Evolutionary conservation across 2,113 vertebrate genomes (phyloP).

Genomic region (Petromus typicus): DNA sequence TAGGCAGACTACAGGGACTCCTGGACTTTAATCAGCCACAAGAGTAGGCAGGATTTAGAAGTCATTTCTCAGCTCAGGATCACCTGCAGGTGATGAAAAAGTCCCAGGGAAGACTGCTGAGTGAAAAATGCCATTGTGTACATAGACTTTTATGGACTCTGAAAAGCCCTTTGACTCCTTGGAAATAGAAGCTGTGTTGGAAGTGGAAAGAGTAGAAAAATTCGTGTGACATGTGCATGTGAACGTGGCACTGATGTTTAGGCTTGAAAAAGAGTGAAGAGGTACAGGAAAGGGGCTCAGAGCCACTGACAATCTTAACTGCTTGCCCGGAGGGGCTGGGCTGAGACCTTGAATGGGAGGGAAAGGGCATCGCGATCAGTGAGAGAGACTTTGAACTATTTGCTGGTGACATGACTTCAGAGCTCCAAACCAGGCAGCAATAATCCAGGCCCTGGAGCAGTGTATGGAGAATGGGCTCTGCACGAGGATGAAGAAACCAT

Average conservation of each 20-base stretch:
- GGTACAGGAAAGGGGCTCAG: conserved; percentile 66
- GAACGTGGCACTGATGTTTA: conserved; percentile 78
- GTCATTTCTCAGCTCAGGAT: conserved; percentile 85
- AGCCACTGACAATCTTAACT: conserved; percentile 80
- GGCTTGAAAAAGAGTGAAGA: conserved; percentile 79
- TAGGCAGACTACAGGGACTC: conserved; percentile 85
- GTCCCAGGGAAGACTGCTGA: conserved; percentile 83
- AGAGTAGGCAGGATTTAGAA: conserved; percentile 86
- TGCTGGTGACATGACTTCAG: conserved; percentile 75
- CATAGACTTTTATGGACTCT: conserved; percentile 83
- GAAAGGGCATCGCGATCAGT: conserved; percentile 73
- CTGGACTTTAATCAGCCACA: conserved; percentile 87
- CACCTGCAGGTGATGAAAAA: conserved; percentile 84
- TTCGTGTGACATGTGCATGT: conserved; percentile 71
- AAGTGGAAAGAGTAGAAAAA: conserved; percentile 82
- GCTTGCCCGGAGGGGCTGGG: conserved; percentile 77
- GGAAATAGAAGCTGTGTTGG: conserved; percentile 81
- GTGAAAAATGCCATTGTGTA: conserved; percentile 81
- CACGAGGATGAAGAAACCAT: conserved; percentile 43
- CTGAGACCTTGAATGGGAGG: conserved; percentile 76
- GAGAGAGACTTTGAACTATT: conserved; percentile 73
- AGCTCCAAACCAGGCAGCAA: conserved; percentile 63
- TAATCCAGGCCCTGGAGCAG: conserved; percentile 59
- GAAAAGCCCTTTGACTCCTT: conserved; percentile 83
- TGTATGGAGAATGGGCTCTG: conserved; percentile 37